Base-by-base conservation (phyloP, 2,888 invertebrate species). In the Oscheius sp. region DNA sequence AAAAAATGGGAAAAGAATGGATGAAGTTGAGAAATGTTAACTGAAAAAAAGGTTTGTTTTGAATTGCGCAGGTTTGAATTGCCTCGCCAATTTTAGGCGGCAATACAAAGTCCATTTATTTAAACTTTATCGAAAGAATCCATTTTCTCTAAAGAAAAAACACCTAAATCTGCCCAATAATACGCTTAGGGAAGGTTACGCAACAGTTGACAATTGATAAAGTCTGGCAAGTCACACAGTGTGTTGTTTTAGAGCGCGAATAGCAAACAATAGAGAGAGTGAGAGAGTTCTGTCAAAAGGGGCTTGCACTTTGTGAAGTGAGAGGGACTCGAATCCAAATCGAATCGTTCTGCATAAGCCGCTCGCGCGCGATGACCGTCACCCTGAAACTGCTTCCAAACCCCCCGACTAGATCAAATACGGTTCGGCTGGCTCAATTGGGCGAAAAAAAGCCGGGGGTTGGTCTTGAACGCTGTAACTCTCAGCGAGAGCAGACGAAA, bases 161-260 rank as follows among this genome's bases (percentile, higher is more conserved):
- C 9, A 50, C 50, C 21, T 21, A 21, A 21, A 21, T 21, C 21
- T 21, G 21, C 21, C 21, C 21, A 21, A 21, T 21, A 21, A 21
- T 21, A 21, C 21, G 21, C 29, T n/a, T 29, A 3, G 10, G 29
- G 21, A 53, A 53, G 10, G 53, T n/a, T 5, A 21, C 29, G 29
- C 53, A 21, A 53, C 53, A 29, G 29, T 53, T 53, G 4, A n/a
- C 53, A 53, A 21, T n/a, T 53, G 53, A 29, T 53, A 21, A 53
- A 29, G n/a, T 13, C n/a, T n/a, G 60, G 21, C n/a, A 37, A 35
- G 37, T n/a, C 35, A 60, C 29, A 51, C 32, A 47, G 13, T 7
- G 53, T 66, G 53, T 55, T 68, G 68, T 68, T 68, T 68, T 53
- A 68, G 63, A 48, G 66, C 66, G 66, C 21, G 66, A 53, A 68